These are phyloP conservation scores for Gryllus bimaculatus DNA, from an alignment of 1,140 invertebrate genomes.

Conservation along the genomic window DNA sequence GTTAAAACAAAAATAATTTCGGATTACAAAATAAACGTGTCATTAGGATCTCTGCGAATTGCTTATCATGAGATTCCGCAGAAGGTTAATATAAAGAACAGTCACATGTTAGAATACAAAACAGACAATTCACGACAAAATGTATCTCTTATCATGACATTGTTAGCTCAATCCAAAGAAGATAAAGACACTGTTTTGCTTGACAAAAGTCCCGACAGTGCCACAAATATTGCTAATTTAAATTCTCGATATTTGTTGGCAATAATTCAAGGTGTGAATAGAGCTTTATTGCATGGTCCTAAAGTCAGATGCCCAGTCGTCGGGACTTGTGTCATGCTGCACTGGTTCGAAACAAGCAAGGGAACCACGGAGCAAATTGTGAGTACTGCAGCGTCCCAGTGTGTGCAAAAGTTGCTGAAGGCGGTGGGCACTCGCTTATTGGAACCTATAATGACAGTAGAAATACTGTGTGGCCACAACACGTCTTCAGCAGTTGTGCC, in stretches of 20 bases:
- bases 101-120: conserved; percentile 49
- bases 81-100: conserved; percentile 38
- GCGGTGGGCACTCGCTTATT: conserved; percentile 51
- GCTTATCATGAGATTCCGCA: conserved; percentile 76
- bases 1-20: conserved; percentile 75
- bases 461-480: conserved; percentile 62
- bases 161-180: not conserved
- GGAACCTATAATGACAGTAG: conserved; percentile 82
- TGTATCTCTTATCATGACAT: not conserved
- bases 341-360: conserved; percentile 59
- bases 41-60: conserved; percentile 90
- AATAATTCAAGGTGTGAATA: not conserved
- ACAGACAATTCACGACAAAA: conserved; percentile 24
- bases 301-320: conserved; percentile 35
- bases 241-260: not conserved
- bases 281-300: not conserved
- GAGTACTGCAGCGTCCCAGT: conserved; percentile 64
- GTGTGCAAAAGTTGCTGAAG: conserved; percentile 56
- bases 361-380: conserved; percentile 70
- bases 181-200: not conserved
- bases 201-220: not conserved
- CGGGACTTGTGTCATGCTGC: conserved; percentile 62
- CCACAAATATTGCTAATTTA: not conserved
- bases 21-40: conserved; percentile 88
- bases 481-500: conserved; percentile 53